Conservation (phyloP, 2,113 vertebrate species). For the Acanthochromis polyacanthus region DNA sequence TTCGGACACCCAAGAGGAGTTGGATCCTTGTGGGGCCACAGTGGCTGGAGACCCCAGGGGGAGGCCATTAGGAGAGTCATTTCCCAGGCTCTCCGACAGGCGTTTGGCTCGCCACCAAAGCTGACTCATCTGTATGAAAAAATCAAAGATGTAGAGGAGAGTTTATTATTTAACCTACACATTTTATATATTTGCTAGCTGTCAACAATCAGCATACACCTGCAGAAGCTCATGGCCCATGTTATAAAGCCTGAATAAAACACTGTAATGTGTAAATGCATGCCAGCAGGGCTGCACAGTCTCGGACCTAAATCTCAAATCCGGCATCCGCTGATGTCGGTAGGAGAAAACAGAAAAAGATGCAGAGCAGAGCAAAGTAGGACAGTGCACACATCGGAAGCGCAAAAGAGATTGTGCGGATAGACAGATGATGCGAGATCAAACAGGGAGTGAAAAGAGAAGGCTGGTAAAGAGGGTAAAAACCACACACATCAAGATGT, state of each 20-base stretch:
- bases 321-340: conserved; percentile 17
- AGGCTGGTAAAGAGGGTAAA: conserved; percentile 10
- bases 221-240: background rate
- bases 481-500: conserved; percentile 33
- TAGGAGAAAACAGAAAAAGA: background rate
- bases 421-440: conserved; percentile 33
- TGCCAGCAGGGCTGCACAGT: conserved; percentile 5
- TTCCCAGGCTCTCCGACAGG: conserved; percentile 68
- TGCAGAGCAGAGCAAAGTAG: conserved; percentile 47
- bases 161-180: background rate
- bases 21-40: conserved; percentile 77
- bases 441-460: conserved; percentile 31
- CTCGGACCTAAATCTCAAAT: conserved; percentile 30
- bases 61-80: conserved; percentile 71
- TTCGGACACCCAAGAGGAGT: conserved; percentile 86
- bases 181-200: background rate
- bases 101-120: conserved; percentile 75
- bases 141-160: background rate
- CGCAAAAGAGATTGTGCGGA: conserved; percentile 26
- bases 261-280: conserved; percentile 13
- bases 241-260: conserved; percentile 31
- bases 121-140: conserved; percentile 74
- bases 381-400: conserved; percentile 33
- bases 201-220: background rate
- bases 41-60: conserved; percentile 68